Base-by-base conservation (phyloP, 2,888 invertebrate species). In the Rhamnusium bicolor region DNA sequence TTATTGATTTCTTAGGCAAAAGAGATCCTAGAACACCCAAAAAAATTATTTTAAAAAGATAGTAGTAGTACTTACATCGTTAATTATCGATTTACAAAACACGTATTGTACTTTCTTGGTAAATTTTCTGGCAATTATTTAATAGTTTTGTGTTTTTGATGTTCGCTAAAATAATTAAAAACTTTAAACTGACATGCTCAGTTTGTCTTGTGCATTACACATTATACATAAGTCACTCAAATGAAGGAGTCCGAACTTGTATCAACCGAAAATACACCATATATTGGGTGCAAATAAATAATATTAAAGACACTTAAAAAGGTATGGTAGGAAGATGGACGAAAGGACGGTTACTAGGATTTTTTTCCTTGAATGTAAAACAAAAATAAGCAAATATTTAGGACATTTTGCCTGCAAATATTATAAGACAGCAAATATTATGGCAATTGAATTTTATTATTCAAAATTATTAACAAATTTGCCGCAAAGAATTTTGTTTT, bases 191-290 rank as follows among this genome's bases (percentile, higher is more conserved):
- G 46, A 58, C 62, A 51, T 62, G 27, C 21, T 53, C 27, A 68
- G 10, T 49, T 72, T 40, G 24, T 47, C 29, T 27, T 24, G 16
- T 54, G 18, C 16, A 19, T 18, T 10, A 67, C 7, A 27, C 16
- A 29, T 18, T n/a, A 32, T 32, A 53, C 29, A 40, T 40, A n/a
- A 29, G 40, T 40, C 68, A 76, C 74, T 71, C 72, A 69, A 73
- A 76, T 78, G 78, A 78, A 78, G 78, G 78, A 78, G 76, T 78
- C 78, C 62, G 72, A 74, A 76, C 65, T 67, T 73, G 69, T 32
- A 68, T 76, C 78, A 74, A 78, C 72, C 74, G 71, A 76, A 76
- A 76, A 71, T 62, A 71, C 60, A 72, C 32, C 32, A 47, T 18
- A 14, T 19, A 40, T 32, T 16, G 40, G 51, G 21, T 6, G 46